Evolutionary conservation across 2,888 invertebrate genomes (phyloP), one percentile per base, ranked within the genome.

Genomic region (Drosophila parthenogenetica): DNA sequence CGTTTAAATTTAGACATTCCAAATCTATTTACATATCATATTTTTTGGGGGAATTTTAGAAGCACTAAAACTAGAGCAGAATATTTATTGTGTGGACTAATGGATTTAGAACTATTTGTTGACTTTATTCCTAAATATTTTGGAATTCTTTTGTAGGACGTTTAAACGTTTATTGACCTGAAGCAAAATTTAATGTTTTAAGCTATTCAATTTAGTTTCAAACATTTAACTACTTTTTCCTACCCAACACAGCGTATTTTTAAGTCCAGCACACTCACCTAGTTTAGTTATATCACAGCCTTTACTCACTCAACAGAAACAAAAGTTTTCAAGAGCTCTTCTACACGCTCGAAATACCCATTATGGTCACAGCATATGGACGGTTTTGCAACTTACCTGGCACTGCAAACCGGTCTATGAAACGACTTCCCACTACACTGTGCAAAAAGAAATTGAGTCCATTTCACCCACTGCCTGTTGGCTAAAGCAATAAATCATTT

Each of bases 1-100:
- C 25, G 46, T 61, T 64, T 64, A 64, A 54, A 77, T 69, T 77
- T 69, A 61, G 61, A 3, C 8, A 42, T 22, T 62, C 53, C 17
- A 49, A n/a, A 29, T 54, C 13, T 45, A 54, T 42, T 57, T 46
- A 61, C 51, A 45, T 37, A 3, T 48, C 16, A 13, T 14, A 32
- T 32, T 11, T 14, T 22, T 54, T 29, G 29, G 25, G n/a, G 53
- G 35, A 43, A 58, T 61, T 61, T 25, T 5, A 45, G 35, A 8
- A 8, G 32, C 53, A 19, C 16, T 32, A 16, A 25, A 68, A 67
- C 29, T 43, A 3, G n/a, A 43, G 14, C n/a, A 35, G 32, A n/a
- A 43, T 11, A 11, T 32, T 11, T 32, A 17, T 16, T 10, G n/a
- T 35, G n/a, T 7, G 3, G 2, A n/a, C 32, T 22, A 19, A 54